These are phyloP conservation scores for Amorpha juglandis DNA, from an alignment of 2,888 invertebrate species.

Conservation along the genomic window DNA sequence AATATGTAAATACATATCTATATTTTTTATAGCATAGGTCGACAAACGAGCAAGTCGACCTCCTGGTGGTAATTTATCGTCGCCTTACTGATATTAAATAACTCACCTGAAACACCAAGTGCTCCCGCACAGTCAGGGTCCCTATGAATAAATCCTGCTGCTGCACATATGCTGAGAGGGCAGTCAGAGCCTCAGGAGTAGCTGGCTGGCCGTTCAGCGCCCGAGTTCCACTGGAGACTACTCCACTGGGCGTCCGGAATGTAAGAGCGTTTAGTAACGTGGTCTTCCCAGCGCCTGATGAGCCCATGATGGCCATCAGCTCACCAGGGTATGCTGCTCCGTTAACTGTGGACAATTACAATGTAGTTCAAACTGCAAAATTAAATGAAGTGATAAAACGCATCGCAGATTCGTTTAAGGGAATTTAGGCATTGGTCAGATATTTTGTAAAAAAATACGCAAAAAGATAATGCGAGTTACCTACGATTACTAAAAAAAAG, in stretches of 20 bases:
- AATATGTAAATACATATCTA: no score
- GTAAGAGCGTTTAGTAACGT: slow-evolving; percentile 95
- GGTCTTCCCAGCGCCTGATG: slow-evolving; percentile 97
- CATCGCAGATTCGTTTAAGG: no score
- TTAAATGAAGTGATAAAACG: not conserved
- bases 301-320: slow-evolving; percentile 93
- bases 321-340: slow-evolving; percentile 94
- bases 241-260: slow-evolving; percentile 89
- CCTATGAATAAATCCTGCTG: slow-evolving; percentile 97
- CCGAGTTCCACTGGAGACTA: slow-evolving; percentile 85
- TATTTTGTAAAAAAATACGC: no score
- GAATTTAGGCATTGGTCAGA: no score
- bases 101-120: slow-evolving; percentile 92
- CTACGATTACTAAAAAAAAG: no score
- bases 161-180: slow-evolving; percentile 95
- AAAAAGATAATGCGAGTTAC: no score
- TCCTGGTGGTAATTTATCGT: no score
- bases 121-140: slow-evolving; percentile 94
- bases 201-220: slow-evolving; percentile 91
- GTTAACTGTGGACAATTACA: slow-evolving; percentile 81
- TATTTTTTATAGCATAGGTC: no score
- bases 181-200: slow-evolving; percentile 88
- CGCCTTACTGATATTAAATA: not conserved
- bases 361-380: not conserved
- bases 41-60: no score